Percentiles rank a stretch among this genome's conserved stretches.
phyloP scores from a whole-genome alignment of 2,797 vertebrate genomes.

The Linurgus olivaceus region DNA sequence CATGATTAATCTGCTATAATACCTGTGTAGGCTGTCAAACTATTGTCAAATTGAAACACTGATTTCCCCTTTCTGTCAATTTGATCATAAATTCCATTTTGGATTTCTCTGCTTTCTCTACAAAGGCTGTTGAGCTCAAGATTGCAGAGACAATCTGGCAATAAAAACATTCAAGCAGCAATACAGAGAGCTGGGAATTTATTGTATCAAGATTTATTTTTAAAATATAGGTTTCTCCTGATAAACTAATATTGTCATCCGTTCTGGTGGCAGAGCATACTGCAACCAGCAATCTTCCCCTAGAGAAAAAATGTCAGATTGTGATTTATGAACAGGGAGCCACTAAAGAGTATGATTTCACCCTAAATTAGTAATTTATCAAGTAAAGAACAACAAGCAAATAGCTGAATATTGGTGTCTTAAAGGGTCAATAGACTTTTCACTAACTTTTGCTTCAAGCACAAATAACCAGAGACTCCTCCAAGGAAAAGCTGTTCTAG shows the following conservation, averaged over 20 bases:
- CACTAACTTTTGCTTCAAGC: constrained; percentile 57
- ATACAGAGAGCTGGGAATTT: constrained; percentile 37
- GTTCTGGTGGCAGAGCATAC: constrained; percentile 57
- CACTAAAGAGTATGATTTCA: constrained; percentile 68
- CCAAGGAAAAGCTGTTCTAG: constrained; percentile 44
- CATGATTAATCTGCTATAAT: not conserved
- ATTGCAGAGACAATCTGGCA: not conserved
- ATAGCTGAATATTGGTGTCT: constrained; percentile 61
- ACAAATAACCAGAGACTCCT: constrained; percentile 56
- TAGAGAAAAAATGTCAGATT: constrained; percentile 58
- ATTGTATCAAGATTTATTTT: constrained; percentile 57
- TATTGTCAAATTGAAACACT: not conserved
- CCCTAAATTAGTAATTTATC: constrained; percentile 72
- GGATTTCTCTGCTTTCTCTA: not conserved
- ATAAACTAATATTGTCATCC: constrained; percentile 70
- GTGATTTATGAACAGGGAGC: constrained; percentile 69
- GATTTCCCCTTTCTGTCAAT: not conserved
- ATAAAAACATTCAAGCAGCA: constrained; percentile 28
- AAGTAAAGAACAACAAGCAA: constrained; percentile 68
- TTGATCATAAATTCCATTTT: constrained; percentile 2
- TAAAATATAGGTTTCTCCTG: constrained; percentile 57
- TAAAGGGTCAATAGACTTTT: constrained; percentile 60
- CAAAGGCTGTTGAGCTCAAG: constrained; percentile 4
- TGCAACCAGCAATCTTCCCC: constrained; percentile 58
- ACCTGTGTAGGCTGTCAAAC: constrained; percentile 10